Evolutionary conservation across 2,113 vertebrate genomes (phyloP).

Genomic region (Mungos mungo): DNA sequence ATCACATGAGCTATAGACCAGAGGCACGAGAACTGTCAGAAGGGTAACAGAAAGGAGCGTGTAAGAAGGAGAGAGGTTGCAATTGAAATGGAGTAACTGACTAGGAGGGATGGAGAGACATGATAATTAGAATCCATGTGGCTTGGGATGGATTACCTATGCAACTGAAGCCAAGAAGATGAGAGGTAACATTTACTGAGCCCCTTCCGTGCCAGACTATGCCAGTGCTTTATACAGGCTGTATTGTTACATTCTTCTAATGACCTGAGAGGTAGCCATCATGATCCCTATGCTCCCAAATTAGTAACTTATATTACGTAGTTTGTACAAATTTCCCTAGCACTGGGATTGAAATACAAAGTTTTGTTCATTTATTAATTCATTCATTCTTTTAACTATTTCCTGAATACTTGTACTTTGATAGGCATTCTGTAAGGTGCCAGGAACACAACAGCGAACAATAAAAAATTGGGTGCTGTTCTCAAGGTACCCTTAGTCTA

Average conservation of each 20-base stretch:
- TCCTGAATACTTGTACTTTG: not conserved
- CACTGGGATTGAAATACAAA: not conserved
- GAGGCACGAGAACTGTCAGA: not conserved
- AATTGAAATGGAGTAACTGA: not conserved
- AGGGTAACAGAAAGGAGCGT: not conserved
- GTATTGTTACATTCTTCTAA: not conserved
- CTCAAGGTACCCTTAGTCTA: not conserved
- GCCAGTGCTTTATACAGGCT: accelerated
- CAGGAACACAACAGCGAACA: not conserved
- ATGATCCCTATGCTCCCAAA: not conserved
- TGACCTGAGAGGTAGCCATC: not conserved
- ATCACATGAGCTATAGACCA: not conserved
- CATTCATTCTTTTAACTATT: not conserved
- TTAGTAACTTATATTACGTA: not conserved
- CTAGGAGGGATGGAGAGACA: not conserved
- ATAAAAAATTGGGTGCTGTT: not conserved
- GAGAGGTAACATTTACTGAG: not conserved
- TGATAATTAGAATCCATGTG: not conserved
- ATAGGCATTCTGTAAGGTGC: not conserved
- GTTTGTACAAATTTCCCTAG: not conserved
- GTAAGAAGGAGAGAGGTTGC: not conserved
- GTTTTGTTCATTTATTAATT: not conserved
- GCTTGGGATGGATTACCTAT: not conserved
- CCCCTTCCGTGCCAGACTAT: not conserved
- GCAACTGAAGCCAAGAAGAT: not conserved